Evolutionary conservation across 2,888 invertebrate genomes (phyloP), one percentile per base, ranked within the genome.

Genomic region (Pyrochroa serraticornis): DNA sequence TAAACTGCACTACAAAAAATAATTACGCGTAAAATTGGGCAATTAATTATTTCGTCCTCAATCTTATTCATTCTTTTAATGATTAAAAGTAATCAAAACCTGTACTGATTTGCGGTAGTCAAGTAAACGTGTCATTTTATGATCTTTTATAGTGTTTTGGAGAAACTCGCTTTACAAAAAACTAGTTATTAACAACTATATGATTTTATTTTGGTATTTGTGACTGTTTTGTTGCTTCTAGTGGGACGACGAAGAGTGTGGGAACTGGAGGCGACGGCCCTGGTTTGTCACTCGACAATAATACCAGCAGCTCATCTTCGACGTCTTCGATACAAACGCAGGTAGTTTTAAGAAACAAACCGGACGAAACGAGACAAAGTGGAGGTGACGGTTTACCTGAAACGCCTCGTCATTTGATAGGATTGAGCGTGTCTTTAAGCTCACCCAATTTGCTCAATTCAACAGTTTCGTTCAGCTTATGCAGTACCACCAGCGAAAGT

Each of bases 401-500:
- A 7, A 64, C 69, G 5, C 70, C 73, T 1, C 60, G 70, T 43
- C 75, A 72, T 44, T 52, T 71, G 57, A 58, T 77, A 32, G 76
- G 75, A n/a, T 60, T 80, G 37, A 75, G 75, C 7, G 74, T 75
- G 1, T 79, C 79, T 1, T 62, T 79, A 13, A 79, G 80, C 50
- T 78, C 79, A 0, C 80, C 80, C 0, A 78, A 80, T 71, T 66
- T 80, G 13, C 65, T 80, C 8, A 78, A 76, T 63, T 71, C 78
- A 1, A 67, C 77, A 3, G 70, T 74, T n/a, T 73, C 77, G 0
- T 68, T 77, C 13, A 77, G 79, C 65, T 77, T 77, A 67, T 75
- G 72, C 64, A 77, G 74, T 67, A 80, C 82, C 60, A 83, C 81
- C 53, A 75, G 75, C 54, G 75, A 74, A 51, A 76, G 74, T 59